phyloP scores from a whole-genome alignment of 2,888 invertebrate species.

The Tachina lurida region DNA sequence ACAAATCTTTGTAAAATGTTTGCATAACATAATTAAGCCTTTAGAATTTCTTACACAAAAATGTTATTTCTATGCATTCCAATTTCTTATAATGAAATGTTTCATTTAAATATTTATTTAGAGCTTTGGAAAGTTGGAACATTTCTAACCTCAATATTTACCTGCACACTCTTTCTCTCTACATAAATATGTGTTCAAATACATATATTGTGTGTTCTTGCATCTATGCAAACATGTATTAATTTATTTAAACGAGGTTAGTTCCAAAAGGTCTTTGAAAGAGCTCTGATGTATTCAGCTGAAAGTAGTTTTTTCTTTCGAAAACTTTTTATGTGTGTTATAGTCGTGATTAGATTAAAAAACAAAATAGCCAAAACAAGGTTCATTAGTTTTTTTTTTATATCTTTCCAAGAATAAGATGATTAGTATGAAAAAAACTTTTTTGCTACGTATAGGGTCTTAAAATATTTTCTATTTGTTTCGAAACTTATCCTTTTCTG shows the following conservation, averaged over 20 bases:
- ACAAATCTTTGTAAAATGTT: constrained; percentile 35
- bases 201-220: not conserved
- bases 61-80: constrained; percentile 16
- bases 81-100: constrained; percentile 37
- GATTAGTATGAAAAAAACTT: too few relatives aligned
- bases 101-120: constrained; percentile 60
- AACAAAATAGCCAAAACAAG: too few relatives aligned
- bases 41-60: constrained; percentile 30
- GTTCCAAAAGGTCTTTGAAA: not conserved
- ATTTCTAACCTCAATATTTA: constrained; percentile 67
- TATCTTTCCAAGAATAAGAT: too few relatives aligned
- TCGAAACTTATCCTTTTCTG: too few relatives aligned
- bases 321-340: too few relatives aligned
- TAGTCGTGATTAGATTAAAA: too few relatives aligned
- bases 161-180: not conserved
- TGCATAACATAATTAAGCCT: constrained; percentile 49
- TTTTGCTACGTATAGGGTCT: too few relatives aligned
- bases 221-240: not conserved
- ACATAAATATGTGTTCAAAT: not conserved
- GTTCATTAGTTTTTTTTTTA: too few relatives aligned
- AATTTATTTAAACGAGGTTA: not conserved
- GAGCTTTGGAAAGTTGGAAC: constrained; percentile 55
- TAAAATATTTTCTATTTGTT: too few relatives aligned
- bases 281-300: not conserved
- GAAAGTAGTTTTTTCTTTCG: too few relatives aligned